A percentile compares a stretch with the other conserved stretches of the same genome.
Conservation (phyloP, 1,140 invertebrate genomes). For the Cyclargus thomasi region DNA sequence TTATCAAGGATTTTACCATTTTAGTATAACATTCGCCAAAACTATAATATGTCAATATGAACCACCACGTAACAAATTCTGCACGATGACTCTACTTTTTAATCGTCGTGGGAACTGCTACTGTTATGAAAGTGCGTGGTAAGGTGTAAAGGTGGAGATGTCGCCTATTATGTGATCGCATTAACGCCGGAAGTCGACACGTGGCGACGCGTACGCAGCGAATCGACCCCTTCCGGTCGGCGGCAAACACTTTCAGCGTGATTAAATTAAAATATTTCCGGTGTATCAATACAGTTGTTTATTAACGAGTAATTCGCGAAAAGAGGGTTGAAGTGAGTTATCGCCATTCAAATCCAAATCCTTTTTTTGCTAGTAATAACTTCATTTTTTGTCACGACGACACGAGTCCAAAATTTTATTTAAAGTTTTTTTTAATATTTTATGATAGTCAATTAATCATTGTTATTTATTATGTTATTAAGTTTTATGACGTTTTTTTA, state of each 20-base stretch:
- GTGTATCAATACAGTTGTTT: not conserved
- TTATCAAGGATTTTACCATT: not conserved
- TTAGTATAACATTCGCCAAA: not conserved
- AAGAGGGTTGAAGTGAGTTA: not conserved
- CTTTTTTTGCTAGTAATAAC: too few species aligned
- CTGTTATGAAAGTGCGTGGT: conserved; percentile 32
- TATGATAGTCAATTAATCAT: too few species aligned
- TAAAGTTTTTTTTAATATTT: too few species aligned
- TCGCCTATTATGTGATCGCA: conserved; percentile 70
- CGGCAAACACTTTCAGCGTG: conserved; percentile 16
- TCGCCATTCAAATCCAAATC: too few species aligned
- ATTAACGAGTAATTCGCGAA: not conserved
- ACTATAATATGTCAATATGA: too few species aligned
- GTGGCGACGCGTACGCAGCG: conserved; percentile 60
- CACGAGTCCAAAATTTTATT: too few species aligned
- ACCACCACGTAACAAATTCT: too few species aligned
- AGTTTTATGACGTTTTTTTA: too few species aligned
- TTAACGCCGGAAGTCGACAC: conserved; percentile 65
- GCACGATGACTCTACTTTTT: not conserved
- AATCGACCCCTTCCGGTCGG: conserved; percentile 59
- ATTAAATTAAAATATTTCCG: conserved; percentile 14
- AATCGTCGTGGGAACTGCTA: not conserved
- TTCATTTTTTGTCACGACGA: too few species aligned
- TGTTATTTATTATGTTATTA: too few species aligned
- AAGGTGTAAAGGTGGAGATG: conserved; percentile 46